Evolutionary conservation across 2,113 vertebrate species (phyloP).

Genomic region (Pyrgilauda ruficollis): DNA sequence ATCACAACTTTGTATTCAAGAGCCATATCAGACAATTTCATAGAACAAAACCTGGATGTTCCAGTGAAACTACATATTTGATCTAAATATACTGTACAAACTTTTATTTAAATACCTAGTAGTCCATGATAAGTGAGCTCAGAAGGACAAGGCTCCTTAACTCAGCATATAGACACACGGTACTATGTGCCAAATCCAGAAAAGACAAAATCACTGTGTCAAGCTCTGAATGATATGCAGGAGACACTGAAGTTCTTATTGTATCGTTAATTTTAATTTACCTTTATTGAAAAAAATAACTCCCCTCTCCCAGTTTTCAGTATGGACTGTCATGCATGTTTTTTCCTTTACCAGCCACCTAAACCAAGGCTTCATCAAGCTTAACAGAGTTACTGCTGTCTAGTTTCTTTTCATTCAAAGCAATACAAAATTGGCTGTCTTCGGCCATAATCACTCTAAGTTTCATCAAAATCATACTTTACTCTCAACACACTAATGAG

Average conservation of each 20-base stretch:
- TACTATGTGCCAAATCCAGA: background rate
- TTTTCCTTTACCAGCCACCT: background rate
- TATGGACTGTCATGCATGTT: rapidly evolving
- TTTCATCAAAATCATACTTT: background rate
- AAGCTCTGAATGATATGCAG: background rate
- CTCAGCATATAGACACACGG: background rate
- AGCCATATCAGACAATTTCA: background rate
- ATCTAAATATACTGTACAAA: background rate
- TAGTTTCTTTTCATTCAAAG: background rate
- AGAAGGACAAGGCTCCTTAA: background rate
- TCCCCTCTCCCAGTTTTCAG: background rate
- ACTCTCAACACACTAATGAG: background rate
- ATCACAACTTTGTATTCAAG: background rate
- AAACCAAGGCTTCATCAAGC: background rate
- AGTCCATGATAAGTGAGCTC: rapidly evolving
- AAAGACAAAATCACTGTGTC: background rate
- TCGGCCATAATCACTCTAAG: background rate
- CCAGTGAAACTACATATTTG: background rate
- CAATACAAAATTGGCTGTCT: background rate
- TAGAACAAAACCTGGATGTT: background rate
- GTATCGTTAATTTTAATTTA: background rate
- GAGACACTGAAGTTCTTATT: background rate
- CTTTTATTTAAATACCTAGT: background rate
- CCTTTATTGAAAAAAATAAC: background rate
- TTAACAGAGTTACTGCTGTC: background rate